Evolutionary conservation across 2,888 invertebrate species (phyloP).

Genomic region (Dryococelus australis): DNA sequence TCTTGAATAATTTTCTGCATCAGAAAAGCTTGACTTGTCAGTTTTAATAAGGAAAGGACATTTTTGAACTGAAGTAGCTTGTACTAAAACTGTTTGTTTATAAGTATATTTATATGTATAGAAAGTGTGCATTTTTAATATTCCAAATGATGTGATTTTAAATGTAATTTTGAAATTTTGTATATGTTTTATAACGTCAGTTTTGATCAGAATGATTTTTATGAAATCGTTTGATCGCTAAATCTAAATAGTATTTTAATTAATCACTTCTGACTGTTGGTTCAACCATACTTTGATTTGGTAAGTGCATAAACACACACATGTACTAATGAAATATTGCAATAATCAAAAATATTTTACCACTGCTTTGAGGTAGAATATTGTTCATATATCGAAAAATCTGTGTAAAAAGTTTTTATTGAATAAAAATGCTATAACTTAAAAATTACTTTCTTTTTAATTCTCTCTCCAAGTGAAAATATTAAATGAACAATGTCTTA

Average conservation of each 20-base stretch:
- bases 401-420: not conserved
- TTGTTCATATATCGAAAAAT: not conserved
- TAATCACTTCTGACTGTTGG: not conserved
- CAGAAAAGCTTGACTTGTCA: not conserved
- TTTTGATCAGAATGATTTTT: not conserved
- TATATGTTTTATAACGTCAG: not conserved
- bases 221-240: not conserved
- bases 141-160: not conserved
- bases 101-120: not conserved
- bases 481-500: too few relatives aligned
- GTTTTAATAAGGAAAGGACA: not conserved
- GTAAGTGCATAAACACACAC: not conserved
- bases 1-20: not conserved
- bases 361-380: not conserved
- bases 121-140: not conserved
- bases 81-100: constrained; percentile 7
- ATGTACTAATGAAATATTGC: not conserved
- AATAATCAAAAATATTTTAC: not conserved
- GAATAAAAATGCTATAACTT: not conserved
- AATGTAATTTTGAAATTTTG: not conserved
- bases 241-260: not conserved
- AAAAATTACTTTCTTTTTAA: not conserved
- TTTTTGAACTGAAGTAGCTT: not conserved
- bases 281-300: not conserved
- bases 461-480: too few relatives aligned